Base-by-base conservation (phyloP, 2,888 invertebrate species). In the Cataglyphis altisquamis region DNA sequence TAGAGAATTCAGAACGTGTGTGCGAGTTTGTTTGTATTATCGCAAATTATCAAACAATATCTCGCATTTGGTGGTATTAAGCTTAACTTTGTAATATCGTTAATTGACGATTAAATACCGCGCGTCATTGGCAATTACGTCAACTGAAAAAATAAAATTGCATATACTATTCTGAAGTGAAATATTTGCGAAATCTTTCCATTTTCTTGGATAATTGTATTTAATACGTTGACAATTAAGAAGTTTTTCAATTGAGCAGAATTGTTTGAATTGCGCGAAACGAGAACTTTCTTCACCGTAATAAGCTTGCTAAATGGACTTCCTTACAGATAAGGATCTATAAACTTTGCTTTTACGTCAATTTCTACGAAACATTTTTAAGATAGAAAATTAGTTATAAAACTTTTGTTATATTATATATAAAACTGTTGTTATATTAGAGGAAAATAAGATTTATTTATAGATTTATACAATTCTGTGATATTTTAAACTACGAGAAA, bases 1-100 rank as follows among this genome's bases (percentile, higher is more conserved):
- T 32, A 60, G 15, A 39, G n/a, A 9, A 39, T 60, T n/a, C 21
- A 25, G 8, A 41, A 78, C 5, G n/a, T 67, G 41, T 25, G 25
- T n/a, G 55, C 41, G 41, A 41, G 21, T 57, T 10, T 52, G 64
- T 77, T 77, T 52, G 55, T 66, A 4, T 68, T 21, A 57, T 57
- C n/a, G n/a, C 29, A 45, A 70, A 78, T 78, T 68, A 68, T 57
- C 36, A 55, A 39, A 57, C 25, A 57, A 41, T 45, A 70, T 78
- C 32, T 32, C 15, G 57, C 29, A 10, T n/a, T 8, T 25, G 45
- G 45, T 8, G n/a, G 0, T 32, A 60, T 70, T 55, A 9, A 18
- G 9, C 10, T 67, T 9, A 67, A 67, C 15, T 67, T 29, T 45
- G 18, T 32, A 21, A 29, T 67, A 45, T 25, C 18, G 45, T 25